These are phyloP conservation scores for Phasia obesa DNA, from an alignment of 2,888 invertebrate genomes.

Conservation along the genomic window DNA sequence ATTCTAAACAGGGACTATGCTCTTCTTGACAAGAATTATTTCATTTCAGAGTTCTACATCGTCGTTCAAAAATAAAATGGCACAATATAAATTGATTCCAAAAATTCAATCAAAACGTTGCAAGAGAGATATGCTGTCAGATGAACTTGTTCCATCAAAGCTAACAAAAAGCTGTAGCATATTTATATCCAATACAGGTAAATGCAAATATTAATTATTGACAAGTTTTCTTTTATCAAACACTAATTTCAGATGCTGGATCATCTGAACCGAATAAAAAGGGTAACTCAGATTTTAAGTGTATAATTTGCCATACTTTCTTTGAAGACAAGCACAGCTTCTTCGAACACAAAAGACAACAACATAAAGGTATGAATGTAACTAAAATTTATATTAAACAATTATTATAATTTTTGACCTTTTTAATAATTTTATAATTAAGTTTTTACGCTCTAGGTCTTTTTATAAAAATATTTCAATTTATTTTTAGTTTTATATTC, in stretches of 20 bases:
- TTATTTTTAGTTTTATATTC: no score
- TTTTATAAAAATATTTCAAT: no score
- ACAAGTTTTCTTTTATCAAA: background rate
- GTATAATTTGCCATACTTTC: slow-evolving; percentile 39
- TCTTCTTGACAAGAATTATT: no score
- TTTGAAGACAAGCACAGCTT: slow-evolving; percentile 44
- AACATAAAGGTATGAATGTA: slow-evolving; percentile 60
- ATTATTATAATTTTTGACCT: no score
- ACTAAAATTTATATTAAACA: no score
- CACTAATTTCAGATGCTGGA: slow-evolving; percentile 10
- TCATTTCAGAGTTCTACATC: slow-evolving; percentile 15
- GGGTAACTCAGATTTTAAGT: slow-evolving; percentile 18
- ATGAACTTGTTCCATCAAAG: background rate
- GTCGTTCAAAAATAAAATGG: background rate
- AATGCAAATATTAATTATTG: slow-evolving; percentile 6
- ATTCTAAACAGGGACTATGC: no score
- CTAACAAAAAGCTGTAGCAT: background rate
- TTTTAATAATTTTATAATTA: no score
- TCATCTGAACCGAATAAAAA: background rate
- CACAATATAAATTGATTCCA: background rate
- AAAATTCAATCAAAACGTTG: background rate
- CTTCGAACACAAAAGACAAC: slow-evolving; percentile 44
- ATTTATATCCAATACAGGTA: background rate
- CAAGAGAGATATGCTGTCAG: background rate
- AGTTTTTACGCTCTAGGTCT: no score